Evolutionary conservation across 2,797 vertebrate species (phyloP), one percentile per base, ranked within the genome.

Genomic region (Fistularia tabacaria): DNA sequence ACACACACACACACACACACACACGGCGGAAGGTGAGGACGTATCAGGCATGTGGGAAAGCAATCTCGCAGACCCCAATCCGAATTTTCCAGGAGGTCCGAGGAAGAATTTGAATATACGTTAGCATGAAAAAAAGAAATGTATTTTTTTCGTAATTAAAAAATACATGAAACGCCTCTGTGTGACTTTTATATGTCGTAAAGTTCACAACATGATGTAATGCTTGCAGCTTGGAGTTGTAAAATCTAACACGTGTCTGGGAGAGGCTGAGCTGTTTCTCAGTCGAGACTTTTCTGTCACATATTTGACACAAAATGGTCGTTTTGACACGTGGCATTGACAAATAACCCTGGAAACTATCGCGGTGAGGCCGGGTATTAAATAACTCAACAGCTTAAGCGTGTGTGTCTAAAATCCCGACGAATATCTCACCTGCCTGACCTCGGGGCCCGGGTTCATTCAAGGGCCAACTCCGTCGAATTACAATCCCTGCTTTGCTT

Each of bases 121-220:
- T 54, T 51, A 38, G 54, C 4, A 14, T n/a, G 41, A 47, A 14
- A 46, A 14, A 25, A 25, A 5, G 25, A 25, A 25, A 25, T 25
- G 2, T 25, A 25, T 25, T 2, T 25, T 25, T 3, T 3, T 25
- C 2, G 25, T 25, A 25, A 25, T 25, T 25, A 25, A 37, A 49
- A 51, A 54, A 51, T 56, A 49, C 14, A 36, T 52, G 15, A 54
- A 53, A 44, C 58, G 8, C 49, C 59, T 59, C 54, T 51, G 14
- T 55, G 14, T 51, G 45, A 9, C 56, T 62, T 62, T 53, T 62
- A 56, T 76, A 57, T 62, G 64, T 73, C 59, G 50, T 13, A 25
- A 63, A 36, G 10, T 59, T 61, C 47, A 51, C 54, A 56, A 57
- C 54, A 47, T 62, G 71, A 79, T 43, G 71, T 62, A 74, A 81